phyloP scores from a whole-genome alignment of 2,113 vertebrate genomes.

The Potamarius usumacintae region DNA sequence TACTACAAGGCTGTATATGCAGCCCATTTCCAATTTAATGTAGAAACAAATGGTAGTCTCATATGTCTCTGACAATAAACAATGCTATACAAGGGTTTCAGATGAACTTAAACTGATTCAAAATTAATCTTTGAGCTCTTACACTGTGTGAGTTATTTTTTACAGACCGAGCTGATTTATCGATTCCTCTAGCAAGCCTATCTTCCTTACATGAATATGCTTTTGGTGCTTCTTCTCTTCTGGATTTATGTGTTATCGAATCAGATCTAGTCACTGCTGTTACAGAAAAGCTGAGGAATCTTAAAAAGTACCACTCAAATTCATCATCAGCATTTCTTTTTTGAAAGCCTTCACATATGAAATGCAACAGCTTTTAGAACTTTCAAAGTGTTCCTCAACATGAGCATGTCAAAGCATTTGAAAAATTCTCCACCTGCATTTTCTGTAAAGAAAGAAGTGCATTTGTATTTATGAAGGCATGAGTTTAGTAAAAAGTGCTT shows the following conservation, averaged over 20 bases:
- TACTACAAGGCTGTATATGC: conserved; percentile 29
- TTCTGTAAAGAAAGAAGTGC: background rate
- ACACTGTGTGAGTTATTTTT: background rate
- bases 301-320: conserved; percentile 37
- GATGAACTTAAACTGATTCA: background rate
- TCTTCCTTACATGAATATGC: background rate
- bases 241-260: conserved; percentile 16
- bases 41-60: background rate
- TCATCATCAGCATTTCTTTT: conserved; percentile 21
- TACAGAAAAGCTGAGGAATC: background rate
- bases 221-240: background rate
- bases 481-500: background rate
- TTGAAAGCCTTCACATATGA: background rate
- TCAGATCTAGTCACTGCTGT: background rate
- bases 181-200: background rate
- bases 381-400: background rate
- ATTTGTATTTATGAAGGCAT: background rate
- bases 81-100: background rate
- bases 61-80: background rate
- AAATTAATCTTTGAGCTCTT: background rate
- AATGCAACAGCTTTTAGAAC: background rate
- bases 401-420: background rate
- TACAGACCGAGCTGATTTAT: background rate
- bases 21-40: conserved; percentile 18
- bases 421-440: background rate